Evolutionary conservation across 2,113 vertebrate genomes (phyloP).

Genomic region (Notarius quadriscutis): DNA sequence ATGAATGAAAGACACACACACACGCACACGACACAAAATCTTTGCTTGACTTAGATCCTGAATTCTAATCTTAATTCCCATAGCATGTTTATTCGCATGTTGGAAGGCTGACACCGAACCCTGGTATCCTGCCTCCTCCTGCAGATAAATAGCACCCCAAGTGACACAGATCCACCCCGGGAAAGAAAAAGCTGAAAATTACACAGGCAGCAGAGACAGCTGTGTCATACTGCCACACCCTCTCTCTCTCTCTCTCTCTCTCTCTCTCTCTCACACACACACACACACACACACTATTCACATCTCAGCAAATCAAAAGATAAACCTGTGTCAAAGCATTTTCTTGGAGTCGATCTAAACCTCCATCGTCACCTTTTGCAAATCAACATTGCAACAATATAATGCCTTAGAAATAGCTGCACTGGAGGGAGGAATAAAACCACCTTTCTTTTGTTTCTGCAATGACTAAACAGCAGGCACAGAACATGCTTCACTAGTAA

Average conservation of each 20-base stretch:
- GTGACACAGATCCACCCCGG: constrained; percentile 64
- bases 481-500: neutral
- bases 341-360: neutral
- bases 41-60: too few species aligned
- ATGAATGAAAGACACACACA: too few species aligned
- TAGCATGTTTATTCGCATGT: constrained; percentile 23
- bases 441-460: neutral
- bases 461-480: neutral
- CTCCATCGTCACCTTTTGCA: too few species aligned
- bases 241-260: too few species aligned
- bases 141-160: constrained; percentile 64
- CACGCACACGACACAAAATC: too few species aligned
- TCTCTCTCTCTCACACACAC: neutral
- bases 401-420: neutral
- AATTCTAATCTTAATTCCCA: too few species aligned
- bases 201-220: constrained; percentile 61
- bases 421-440: neutral
- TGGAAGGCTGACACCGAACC: constrained; percentile 39
- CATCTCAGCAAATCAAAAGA: neutral
- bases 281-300: constrained; percentile 14
- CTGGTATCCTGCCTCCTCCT: constrained; percentile 44
- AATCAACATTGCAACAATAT: neutral
- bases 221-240: constrained; percentile 45
- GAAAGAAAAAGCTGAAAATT: constrained; percentile 63
- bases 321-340: neutral